Percentiles rank a stretch among this genome's conserved stretches.
These are phyloP conservation scores for Macaria notata DNA, from an alignment of 2,888 invertebrate genomes.

Conservation along the genomic window DNA sequence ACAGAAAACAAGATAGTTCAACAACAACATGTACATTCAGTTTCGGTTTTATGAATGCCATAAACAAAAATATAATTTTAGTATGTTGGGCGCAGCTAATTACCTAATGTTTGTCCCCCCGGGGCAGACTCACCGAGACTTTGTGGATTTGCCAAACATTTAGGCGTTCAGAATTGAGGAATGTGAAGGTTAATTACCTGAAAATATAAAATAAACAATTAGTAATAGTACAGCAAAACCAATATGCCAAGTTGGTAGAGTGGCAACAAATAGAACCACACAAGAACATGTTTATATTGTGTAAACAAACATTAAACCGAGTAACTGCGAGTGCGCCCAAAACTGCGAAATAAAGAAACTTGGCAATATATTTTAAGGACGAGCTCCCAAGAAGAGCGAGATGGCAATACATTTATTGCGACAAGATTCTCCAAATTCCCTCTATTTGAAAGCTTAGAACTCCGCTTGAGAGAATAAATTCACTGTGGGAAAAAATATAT, in stretches of 20 bases:
- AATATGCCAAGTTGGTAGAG: constrained; percentile 20
- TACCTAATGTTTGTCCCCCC: constrained; percentile 62
- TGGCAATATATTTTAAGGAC: constrained; percentile 24
- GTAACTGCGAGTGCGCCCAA: constrained; percentile 21
- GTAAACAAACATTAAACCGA: constrained; percentile 38
- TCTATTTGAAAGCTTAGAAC: no score
- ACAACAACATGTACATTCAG: neutral
- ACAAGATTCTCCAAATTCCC: no score
- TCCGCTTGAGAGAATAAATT: no score
- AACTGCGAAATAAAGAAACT: constrained; percentile 25
- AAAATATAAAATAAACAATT: constrained; percentile 71
- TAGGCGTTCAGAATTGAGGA: constrained; percentile 66
- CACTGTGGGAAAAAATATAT: no score
- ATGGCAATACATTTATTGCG: no score
- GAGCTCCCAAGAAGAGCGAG: no score
- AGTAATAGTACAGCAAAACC: constrained; percentile 35
- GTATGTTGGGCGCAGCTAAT: constrained; percentile 50
- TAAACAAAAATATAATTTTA: constrained; percentile 32
- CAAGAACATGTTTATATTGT: constrained; percentile 36
- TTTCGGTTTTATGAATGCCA: constrained; percentile 14
- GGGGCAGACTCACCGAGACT: constrained; percentile 65
- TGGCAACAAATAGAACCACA: constrained; percentile 25
- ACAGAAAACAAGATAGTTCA: neutral
- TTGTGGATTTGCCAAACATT: constrained; percentile 72
- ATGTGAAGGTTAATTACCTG: constrained; percentile 80